Base-by-base conservation (phyloP, 2,113 vertebrate species). In the Datnioides undecimradiatus region DNA sequence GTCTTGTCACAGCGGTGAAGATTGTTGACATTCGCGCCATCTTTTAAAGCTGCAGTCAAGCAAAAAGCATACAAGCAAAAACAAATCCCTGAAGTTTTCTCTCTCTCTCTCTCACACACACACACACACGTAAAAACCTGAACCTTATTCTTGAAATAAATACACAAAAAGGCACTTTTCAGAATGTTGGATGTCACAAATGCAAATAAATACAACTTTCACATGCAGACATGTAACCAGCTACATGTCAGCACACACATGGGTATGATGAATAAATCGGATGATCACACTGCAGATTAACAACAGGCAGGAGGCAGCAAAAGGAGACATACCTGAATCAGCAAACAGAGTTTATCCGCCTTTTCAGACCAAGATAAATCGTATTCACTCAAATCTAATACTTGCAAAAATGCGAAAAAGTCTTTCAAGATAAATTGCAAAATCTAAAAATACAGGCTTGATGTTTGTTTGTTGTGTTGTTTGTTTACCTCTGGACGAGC, bases 111-210 rank as follows among this genome's bases (percentile, higher is more conserved):
- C n/a, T n/a, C n/a, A n/a, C n/a, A n/a, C n/a, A n/a, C 33, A 51
- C 46, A 21, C 4, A 8, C 33, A 45, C 38, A 70, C 34, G 12
- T 8, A 16, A 1, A 34, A 5, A 71, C 8, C 19, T 65, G 40
- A 59, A 58, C 27, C 16, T n/a, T 25, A 38, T 16, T n/a, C 51
- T 41, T 17, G 45, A 41, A 60, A 80, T 71, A 65, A 82, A 81
- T 77, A 71, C 38, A 63, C 11, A 38, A 27, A 63, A 52, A 54
- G 76, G 29, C 66, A 62, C 43, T 80, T 79, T 79, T 49, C 12
- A 6, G 16, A 49, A 76, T 51, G 43, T 31, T 68, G 9, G 33
- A 70, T 13, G 36, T 54, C 52, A 71, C 43, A 73, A 71, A 57
- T 27, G 23, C 19, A 48, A 80, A 76, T 52, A 79, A 64, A 76